Percentiles rank a stretch among this genome's conserved stretches.
These are phyloP conservation scores for Dolomedes plantarius DNA, from an alignment of 2,888 invertebrate species.

Conservation along the genomic window DNA sequence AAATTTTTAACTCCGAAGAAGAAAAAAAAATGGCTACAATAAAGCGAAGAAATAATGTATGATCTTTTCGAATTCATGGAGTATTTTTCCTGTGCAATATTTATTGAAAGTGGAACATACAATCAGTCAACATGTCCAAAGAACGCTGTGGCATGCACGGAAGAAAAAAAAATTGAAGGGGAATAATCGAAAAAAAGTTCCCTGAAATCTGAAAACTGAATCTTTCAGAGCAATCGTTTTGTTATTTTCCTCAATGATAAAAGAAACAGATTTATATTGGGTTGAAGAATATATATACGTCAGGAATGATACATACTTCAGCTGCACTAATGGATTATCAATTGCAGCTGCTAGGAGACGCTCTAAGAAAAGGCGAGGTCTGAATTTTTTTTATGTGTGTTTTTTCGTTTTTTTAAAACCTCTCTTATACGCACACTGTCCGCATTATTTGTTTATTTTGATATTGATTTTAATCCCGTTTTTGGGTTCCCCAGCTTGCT, in stretches of 20 bases:
- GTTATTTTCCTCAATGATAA: conserved; percentile 10
- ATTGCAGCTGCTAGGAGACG: too few species aligned
- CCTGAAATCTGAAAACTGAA: background rate
- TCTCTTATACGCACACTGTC: too few species aligned
- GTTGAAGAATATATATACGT: background rate
- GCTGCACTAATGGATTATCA: too few species aligned
- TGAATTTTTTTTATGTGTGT: too few species aligned
- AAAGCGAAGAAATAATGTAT: background rate
- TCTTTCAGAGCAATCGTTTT: background rate
- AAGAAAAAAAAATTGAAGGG: background rate
- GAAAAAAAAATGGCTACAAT: conserved; percentile 2
- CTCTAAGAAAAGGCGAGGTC: too few species aligned
- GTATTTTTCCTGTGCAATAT: conserved; percentile 1
- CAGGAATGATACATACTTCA: too few species aligned
- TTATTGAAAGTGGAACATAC: background rate
- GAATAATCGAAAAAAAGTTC: background rate
- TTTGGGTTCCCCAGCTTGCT: too few species aligned
- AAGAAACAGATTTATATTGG: background rate
- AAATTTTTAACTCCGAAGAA: background rate
- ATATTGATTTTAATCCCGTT: too few species aligned
- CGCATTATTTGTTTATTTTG: too few species aligned
- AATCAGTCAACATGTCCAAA: conserved; percentile 18
- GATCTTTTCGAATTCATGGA: conserved; percentile 3
- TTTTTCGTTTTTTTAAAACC: too few species aligned
- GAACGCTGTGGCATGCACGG: background rate